phyloP scores from a whole-genome alignment of 2,113 vertebrate genomes.

The Galemys pyrenaicus region DNA sequence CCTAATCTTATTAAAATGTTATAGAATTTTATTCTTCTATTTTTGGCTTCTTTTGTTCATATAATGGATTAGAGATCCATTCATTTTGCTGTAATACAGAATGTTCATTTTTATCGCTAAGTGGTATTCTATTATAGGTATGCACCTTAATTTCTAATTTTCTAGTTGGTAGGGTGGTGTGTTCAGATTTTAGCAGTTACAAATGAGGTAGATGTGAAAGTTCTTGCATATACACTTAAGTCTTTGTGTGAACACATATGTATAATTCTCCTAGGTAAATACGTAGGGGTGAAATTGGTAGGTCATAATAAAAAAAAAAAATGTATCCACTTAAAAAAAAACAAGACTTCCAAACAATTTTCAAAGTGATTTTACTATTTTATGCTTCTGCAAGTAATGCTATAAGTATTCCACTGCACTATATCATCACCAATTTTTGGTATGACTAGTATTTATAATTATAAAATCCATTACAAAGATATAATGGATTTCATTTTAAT shows the following conservation, averaged over 20 bases:
- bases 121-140: neutral
- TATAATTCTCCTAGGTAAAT: neutral
- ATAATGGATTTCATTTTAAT: neutral
- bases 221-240: neutral
- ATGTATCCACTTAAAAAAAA: neutral
- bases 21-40: neutral
- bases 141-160: neutral
- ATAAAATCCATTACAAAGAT: neutral
- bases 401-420: neutral
- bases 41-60: neutral
- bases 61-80: neutral
- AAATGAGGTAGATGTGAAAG: neutral
- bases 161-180: neutral
- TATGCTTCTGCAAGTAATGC: neutral
- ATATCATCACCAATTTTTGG: neutral
- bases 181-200: neutral
- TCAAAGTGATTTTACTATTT: neutral
- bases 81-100: neutral
- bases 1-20: neutral
- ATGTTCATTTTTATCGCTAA: neutral
- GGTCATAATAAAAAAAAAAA: neutral
- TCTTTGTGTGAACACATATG: neutral
- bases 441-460: neutral
- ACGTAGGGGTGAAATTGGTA: neutral
- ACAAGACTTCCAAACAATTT: neutral